Evolutionary conservation across 2,113 vertebrate species (phyloP), one percentile per base, ranked within the genome.

Genomic region (Athene cunicularia): DNA sequence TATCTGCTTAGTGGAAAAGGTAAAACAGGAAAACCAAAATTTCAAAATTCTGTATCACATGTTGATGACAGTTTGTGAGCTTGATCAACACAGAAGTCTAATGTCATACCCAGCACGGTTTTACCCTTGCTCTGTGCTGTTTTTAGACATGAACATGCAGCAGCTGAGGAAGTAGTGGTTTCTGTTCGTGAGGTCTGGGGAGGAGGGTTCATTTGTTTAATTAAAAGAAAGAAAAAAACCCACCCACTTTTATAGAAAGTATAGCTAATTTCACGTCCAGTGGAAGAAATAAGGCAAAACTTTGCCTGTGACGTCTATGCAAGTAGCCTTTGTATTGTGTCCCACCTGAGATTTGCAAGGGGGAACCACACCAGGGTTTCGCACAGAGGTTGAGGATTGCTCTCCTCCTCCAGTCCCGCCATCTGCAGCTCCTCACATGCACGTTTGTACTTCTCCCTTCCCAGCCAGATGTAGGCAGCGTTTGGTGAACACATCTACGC

Each of bases 11-110:
- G 18, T 88, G 85, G 67, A 50, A 83, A n/a, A 90, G 32, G 23
- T 86, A n/a, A 83, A 95, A 88, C 62, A 94, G 88, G 92, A 95
- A 95, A 90, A 55, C 76, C 47, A 50, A 52, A 50, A 93, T 92
- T 88, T 75, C 74, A 88, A 68, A 83, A 88, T 80, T 80, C 11
- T 33, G 4, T 37, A 7, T 88, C n/a, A 33, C 45, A 6, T n/a
- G 41, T 26, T 92, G 58, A 10, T 79, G 81, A 45, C 82, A 83
- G 75, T 95, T 93, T 73, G 26, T 66, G 66, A 86, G 27, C 76
- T 83, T 64, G 33, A 60, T 72, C 19, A 24, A 2, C 41, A 13
- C 7, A 52, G 68, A 55, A 28, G 28, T 76, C 50, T 63, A 26
- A 60, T 73, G 49, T 80, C 71, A 21, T 73, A 49, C 20, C 24